These are phyloP conservation scores for Xiphorhynchus erythropygius DNA, from an alignment of 2,797 vertebrate species.

Conservation along the genomic window DNA sequence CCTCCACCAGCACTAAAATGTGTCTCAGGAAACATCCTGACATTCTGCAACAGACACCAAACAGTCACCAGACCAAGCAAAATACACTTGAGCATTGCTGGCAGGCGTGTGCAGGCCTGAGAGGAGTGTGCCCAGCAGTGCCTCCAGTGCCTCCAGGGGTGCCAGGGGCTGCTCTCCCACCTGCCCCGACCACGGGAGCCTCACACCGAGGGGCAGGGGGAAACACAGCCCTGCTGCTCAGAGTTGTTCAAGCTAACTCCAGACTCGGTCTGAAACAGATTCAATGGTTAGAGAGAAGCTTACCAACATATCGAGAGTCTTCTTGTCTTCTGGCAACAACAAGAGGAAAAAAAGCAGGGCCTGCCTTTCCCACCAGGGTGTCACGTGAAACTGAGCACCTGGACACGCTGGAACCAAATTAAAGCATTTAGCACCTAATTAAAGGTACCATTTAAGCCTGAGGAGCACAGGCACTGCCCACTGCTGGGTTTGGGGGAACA, in stretches of 20 bases:
- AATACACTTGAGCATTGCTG: background rate
- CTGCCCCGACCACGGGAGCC: background rate
- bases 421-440: background rate
- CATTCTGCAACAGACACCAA: too few relatives aligned
- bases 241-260: background rate
- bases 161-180: background rate
- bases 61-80: too few relatives aligned
- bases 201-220: background rate
- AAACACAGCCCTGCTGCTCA: background rate
- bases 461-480: background rate
- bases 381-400: background rate
- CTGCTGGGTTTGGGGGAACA: background rate
- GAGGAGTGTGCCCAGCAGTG: background rate
- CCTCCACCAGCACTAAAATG: background rate
- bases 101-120: background rate
- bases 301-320: background rate
- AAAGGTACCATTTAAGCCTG: background rate
- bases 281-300: background rate
- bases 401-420: background rate
- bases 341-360: background rate
- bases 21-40: too few relatives aligned
- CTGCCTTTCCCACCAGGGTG: background rate
- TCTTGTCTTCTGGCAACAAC: background rate
- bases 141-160: background rate
- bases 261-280: background rate